Evolutionary conservation across 2,888 invertebrate genomes (phyloP).

Genomic region (Lochmaea crataegi): DNA sequence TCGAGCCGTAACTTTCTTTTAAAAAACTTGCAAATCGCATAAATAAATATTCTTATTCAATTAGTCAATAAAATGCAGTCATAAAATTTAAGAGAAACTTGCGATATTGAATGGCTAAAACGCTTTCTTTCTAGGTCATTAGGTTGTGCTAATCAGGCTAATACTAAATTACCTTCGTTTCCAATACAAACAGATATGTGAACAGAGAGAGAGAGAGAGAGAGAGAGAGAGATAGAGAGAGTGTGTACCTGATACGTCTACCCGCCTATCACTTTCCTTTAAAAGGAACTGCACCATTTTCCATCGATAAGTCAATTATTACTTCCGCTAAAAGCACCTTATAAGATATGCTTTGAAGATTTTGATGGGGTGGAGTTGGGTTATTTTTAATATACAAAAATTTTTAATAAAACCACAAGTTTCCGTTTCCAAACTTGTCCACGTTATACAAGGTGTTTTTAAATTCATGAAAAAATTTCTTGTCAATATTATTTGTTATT

Average conservation of each 20-base stretch:
- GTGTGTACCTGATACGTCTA: constrained; percentile 13
- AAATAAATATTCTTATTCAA: background rate
- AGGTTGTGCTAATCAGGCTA: constrained; percentile 18
- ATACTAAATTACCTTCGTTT: constrained; percentile 4
- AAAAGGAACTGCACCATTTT: constrained; percentile 27
- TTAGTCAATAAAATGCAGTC: background rate
- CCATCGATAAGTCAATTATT: constrained; percentile 18
- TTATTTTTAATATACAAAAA: background rate
- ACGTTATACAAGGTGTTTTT: no score
- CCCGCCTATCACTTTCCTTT: constrained; percentile 20
- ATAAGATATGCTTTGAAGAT: background rate
- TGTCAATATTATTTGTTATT: no score
- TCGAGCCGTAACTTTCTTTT: background rate
- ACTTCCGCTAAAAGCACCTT: constrained; percentile 19
- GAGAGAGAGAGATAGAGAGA: constrained; percentile 1
- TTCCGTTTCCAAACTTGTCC: background rate
- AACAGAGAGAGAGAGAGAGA: background rate
- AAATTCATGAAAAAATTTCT: no score
- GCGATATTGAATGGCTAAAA: no score
- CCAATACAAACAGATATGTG: background rate
- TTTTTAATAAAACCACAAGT: background rate
- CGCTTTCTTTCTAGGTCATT: constrained; percentile 16
- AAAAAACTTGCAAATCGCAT: background rate
- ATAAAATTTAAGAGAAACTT: constrained; percentile 8
- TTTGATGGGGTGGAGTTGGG: background rate